Evolutionary conservation across 2,797 vertebrate genomes (phyloP).

Genomic region (Cryptoblepharus egeriae): DNA sequence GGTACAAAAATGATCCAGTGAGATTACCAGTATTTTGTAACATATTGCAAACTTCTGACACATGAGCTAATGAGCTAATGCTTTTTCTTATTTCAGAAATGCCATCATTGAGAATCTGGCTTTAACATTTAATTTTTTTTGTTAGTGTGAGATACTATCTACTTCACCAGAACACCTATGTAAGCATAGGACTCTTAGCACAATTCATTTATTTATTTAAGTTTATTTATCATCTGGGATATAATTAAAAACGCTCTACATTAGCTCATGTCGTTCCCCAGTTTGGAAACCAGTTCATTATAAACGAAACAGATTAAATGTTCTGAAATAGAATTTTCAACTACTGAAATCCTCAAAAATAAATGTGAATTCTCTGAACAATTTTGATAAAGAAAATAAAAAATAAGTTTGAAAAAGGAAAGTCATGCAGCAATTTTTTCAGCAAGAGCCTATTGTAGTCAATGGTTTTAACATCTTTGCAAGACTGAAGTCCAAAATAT

Average conservation of each 20-base stretch:
- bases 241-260: neutral
- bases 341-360: neutral
- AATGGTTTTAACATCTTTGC: neutral
- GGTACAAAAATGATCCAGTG: slow-evolving; percentile 58
- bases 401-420: neutral
- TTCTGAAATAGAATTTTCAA: neutral
- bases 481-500: neutral
- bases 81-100: neutral
- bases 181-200: no score
- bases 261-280: neutral
- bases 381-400: neutral
- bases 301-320: neutral
- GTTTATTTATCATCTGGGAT: neutral
- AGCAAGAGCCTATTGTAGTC: neutral
- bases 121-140: neutral
- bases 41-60: slow-evolving; percentile 23
- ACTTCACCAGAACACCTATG: neutral
- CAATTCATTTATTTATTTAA: no score
- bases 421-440: neutral
- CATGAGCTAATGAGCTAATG: neutral
- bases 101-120: neutral
- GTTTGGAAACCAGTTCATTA: neutral
- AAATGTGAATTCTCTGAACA: neutral
- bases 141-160: neutral
- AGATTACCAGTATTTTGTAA: slow-evolving; percentile 46